Base-by-base conservation (phyloP, 2,888 invertebrate species). In the Aspidiotus rigidus region DNA sequence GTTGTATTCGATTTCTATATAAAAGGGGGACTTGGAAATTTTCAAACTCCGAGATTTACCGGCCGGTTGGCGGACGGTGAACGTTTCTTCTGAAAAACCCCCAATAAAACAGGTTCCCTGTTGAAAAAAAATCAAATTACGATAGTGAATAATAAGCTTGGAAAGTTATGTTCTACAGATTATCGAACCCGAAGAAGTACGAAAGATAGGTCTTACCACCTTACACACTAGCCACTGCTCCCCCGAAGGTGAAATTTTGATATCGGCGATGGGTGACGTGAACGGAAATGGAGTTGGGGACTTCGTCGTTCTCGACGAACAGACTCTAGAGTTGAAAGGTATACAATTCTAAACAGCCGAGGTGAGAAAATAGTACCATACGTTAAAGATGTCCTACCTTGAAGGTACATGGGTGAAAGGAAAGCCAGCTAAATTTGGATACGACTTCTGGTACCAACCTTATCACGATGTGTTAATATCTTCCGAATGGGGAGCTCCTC, bases 391-490 rank as follows among this genome's bases (percentile, higher is more conserved):
- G 28, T 28, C 28, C 5, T 28, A 28, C 28, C 2, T 28, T 28
- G 54, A 70, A 86, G 88, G 87, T 10, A 84, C 87, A 0, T 93
- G 92, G 92, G 86, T 87, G 0, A 83, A 83, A 71, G 87, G 88
- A 0, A 77, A 80, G 0, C 77, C 77, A n/a, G 87, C 90, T 0
- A 79, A 83, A 66, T 92, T 89, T 74, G 93, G 93, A 7, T 98
- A 98, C 77, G 97, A 98, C 78, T 98, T 91, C 77, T 97, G 97
- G 97, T 97, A 97, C 78, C 96, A 98, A 77, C 97, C 97, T 0
- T 85, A 90, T 75, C 88, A 89, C 75, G 91, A 98, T 78, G 85
- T 91, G 0, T 89, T 99, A 87, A 82, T 95, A 28, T 85, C 94
- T 13, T 84, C 89, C 0, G 96, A 96, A 80, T 98, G 96, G 96